These are phyloP conservation scores for Synanthedon tipuliformis DNA, from an alignment of 2,888 invertebrate genomes.

Conservation along the genomic window DNA sequence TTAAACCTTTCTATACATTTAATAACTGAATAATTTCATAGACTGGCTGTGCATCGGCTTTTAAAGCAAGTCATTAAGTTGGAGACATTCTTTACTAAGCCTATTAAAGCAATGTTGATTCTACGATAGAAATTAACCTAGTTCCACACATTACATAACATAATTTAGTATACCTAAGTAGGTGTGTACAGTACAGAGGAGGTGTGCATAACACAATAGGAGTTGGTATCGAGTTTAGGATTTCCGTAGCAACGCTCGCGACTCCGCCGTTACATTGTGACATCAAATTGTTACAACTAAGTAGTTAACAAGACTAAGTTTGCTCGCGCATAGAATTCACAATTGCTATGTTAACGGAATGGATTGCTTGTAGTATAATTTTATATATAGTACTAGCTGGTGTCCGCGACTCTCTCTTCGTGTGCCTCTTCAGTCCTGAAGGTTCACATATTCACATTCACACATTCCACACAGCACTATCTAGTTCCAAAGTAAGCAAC, in stretches of 20 bases:
- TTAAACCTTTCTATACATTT: no score
- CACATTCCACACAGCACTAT: no score
- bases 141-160: neutral
- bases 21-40: no score
- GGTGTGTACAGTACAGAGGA: neutral
- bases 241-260: neutral
- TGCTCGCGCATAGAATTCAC: slow-evolving; percentile 1
- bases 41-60: no score
- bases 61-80: no score
- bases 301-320: slow-evolving; percentile 5
- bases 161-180: neutral
- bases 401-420: neutral
- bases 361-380: no score
- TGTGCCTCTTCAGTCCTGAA: no score
- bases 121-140: neutral
- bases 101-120: no score
- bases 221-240: neutral
- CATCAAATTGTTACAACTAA: slow-evolving; percentile 16
- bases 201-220: neutral
- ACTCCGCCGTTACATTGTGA: slow-evolving; percentile 6
- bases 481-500: no score
- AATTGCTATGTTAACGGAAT: no score
- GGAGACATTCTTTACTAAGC: no score
- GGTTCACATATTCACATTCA: no score
- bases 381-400: neutral